phyloP scores from a whole-genome alignment of 2,797 vertebrate species.

The Nasua narica region DNA sequence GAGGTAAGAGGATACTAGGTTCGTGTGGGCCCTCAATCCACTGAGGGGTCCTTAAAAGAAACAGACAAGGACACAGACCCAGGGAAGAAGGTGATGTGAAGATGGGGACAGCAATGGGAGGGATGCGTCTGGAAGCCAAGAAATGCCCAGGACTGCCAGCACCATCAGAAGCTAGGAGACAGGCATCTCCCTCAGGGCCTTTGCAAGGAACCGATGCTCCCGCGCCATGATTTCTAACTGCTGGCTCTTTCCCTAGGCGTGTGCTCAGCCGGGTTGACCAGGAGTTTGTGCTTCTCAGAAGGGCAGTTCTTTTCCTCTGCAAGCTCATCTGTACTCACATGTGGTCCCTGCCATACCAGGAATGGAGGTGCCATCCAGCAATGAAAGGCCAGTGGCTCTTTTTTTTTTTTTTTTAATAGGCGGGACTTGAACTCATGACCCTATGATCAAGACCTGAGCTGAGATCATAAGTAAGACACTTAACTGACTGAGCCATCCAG shows the following conservation, averaged over 20 bases:
- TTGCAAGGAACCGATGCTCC: background rate
- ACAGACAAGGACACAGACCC: background rate
- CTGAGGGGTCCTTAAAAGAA: background rate
- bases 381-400: background rate
- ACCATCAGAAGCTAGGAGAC: background rate
- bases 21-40: background rate
- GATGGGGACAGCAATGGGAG: background rate
- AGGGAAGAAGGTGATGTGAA: accelerated
- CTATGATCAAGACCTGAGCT: background rate
- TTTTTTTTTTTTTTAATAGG: background rate
- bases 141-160: background rate
- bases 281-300: background rate
- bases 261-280: background rate
- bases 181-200: background rate
- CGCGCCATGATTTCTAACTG: accelerated
- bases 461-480: background rate
- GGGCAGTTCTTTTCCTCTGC: background rate
- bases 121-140: background rate
- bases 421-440: background rate
- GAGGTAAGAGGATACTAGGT: background rate
- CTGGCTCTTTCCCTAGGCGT: background rate
- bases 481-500: background rate
- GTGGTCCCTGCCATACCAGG: accelerated
- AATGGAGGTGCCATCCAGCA: accelerated
- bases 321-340: accelerated